phyloP scores from a whole-genome alignment of 2,113 vertebrate genomes.

The Falco punctatus region DNA sequence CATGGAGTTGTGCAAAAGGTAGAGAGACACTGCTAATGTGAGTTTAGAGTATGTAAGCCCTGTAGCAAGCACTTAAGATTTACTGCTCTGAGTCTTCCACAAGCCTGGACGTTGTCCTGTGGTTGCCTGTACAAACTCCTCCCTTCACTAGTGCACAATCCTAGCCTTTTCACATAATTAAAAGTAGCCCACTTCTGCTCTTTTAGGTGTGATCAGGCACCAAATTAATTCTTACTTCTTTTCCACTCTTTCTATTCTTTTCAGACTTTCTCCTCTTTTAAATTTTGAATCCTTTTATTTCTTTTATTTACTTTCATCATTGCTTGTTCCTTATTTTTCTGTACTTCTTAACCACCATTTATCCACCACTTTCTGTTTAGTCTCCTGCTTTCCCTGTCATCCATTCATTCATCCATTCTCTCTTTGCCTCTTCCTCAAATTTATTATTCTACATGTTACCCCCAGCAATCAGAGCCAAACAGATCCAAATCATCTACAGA shows the following conservation, averaged over 20 bases:
- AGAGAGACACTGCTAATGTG: background rate
- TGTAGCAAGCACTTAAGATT: background rate
- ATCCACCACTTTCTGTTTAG: background rate
- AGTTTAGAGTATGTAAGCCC: background rate
- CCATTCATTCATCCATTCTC: background rate
- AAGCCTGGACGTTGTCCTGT: accelerated
- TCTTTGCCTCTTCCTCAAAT: background rate
- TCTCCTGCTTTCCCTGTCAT: background rate
- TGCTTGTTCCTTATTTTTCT: background rate
- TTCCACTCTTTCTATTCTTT: background rate
- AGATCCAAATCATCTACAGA: slow-evolving; percentile 37
- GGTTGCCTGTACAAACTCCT: background rate
- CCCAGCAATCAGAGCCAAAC: background rate
- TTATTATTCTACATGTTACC: slow-evolving; percentile 1
- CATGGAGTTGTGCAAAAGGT: background rate
- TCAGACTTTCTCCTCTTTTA: background rate
- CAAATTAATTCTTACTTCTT: background rate
- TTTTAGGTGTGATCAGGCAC: background rate
- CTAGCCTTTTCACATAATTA: background rate
- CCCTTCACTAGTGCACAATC: background rate
- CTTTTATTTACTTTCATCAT: background rate
- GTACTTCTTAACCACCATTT: background rate
- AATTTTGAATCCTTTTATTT: background rate
- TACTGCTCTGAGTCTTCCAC: background rate
- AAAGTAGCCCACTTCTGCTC: background rate